Conservation (phyloP, 2,888 invertebrate species). For the Calliscelio sp. region DNA sequence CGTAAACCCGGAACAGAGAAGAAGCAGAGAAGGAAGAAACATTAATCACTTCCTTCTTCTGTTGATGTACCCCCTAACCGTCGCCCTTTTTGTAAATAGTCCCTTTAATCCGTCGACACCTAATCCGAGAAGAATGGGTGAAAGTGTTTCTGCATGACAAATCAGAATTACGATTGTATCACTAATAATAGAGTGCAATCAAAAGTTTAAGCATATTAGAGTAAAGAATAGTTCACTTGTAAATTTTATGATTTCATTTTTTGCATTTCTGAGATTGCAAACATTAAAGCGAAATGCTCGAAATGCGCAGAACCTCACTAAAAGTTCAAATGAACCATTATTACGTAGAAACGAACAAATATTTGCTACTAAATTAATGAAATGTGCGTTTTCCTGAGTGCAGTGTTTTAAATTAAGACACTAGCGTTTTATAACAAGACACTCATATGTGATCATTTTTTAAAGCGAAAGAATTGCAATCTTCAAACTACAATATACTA, state of each 20-base stretch:
- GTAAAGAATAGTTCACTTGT: not conserved
- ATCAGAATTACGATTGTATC: not conserved
- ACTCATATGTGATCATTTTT: too few species aligned
- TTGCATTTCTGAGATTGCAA: not conserved
- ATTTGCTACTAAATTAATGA: not conserved
- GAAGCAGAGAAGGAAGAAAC: too few species aligned
- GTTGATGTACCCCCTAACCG: constrained; percentile 14
- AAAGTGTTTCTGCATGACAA: not conserved
- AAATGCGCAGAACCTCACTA: not conserved
- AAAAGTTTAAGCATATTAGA: not conserved
- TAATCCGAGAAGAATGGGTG: constrained; percentile 67
- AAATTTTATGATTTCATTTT: not conserved
- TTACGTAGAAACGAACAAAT: not conserved
- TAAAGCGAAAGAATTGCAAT: not conserved
- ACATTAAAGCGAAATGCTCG: not conserved
- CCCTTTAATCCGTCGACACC: too few species aligned
- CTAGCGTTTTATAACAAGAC: too few species aligned
- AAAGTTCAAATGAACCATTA: not conserved
- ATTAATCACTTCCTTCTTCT: too few species aligned
- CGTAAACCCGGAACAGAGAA: too few species aligned
- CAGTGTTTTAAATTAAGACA: too few species aligned
- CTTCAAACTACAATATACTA: not conserved
- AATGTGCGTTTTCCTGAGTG: not conserved
- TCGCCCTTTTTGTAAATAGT: constrained; percentile 62
- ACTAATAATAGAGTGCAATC: constrained; percentile 10